A percentile compares a stretch with the other conserved stretches of the same genome.
Conservation (phyloP, 2,797 vertebrate species). For the Cygnus olor region DNA sequence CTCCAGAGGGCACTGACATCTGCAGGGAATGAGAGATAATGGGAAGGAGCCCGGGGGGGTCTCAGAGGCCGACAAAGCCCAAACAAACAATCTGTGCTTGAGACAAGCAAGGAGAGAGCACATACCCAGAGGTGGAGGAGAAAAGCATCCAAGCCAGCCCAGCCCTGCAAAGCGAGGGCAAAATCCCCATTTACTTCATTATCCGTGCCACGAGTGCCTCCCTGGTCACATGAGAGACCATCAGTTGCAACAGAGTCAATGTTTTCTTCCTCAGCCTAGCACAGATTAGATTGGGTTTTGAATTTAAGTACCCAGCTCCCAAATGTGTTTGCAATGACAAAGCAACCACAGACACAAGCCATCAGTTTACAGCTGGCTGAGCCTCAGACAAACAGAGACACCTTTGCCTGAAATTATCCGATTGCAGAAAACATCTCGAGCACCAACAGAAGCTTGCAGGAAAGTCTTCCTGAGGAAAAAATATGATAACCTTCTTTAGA, state of each 20-base stretch:
- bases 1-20: neutral
- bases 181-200: neutral
- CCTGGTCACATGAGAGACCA: neutral
- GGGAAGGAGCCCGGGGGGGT: neutral
- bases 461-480: neutral
- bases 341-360: neutral
- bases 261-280: neutral
- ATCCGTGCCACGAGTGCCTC: neutral
- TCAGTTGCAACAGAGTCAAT: neutral
- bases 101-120: neutral
- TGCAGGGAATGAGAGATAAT: neutral
- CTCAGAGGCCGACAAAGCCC: neutral
- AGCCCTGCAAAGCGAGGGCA: neutral
- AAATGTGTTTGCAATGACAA: neutral
- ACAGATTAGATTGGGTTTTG: neutral
- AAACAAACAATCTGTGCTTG: neutral
- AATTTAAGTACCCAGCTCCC: neutral
- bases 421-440: neutral
- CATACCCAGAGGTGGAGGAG: neutral
- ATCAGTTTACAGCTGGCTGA: neutral
- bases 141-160: neutral
- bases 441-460: neutral
- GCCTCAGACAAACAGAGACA: neutral
- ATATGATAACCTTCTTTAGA: neutral
- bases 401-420: neutral